phyloP scores from a whole-genome alignment of 1,140 invertebrate species.

The Nephotettix cincticeps region DNA sequence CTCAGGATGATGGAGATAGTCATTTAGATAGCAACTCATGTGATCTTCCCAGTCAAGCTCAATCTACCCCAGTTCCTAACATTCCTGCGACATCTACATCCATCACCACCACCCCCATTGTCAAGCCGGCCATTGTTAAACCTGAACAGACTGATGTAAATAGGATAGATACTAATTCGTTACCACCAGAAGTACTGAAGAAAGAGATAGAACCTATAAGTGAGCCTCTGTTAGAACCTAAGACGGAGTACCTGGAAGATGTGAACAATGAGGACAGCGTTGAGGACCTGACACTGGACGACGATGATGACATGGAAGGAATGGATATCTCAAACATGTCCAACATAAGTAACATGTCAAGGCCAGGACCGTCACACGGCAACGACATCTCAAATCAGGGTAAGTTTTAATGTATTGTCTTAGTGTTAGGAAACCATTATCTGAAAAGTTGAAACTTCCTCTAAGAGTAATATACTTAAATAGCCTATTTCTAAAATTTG shows the following conservation, averaged over 20 bases:
- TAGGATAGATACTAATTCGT: conserved; percentile 20
- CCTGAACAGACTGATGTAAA: not conserved
- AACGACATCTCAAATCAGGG: conserved; percentile 54
- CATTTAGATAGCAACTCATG: conserved; percentile 38
- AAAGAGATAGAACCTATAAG: conserved; percentile 40
- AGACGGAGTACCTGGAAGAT: conserved; percentile 73
- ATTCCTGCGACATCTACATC: conserved; percentile 39
- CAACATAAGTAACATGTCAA: conserved; percentile 47
- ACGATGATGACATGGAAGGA: conserved; percentile 66
- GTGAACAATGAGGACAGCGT: conserved; percentile 68
- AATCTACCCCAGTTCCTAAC: conserved; percentile 38
- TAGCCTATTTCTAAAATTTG: no score
- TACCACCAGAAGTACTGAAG: conserved; percentile 29
- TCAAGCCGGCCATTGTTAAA: conserved; percentile 17
- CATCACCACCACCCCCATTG: conserved; percentile 29
- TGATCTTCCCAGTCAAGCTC: conserved; percentile 40
- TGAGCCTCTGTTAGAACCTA: conserved; percentile 56
- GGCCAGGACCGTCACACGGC: conserved; percentile 52
- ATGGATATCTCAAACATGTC: conserved; percentile 37
- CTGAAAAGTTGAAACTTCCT: no score
- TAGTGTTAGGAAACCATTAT: no score
- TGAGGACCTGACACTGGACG: conserved; percentile 79
- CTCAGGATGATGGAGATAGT: conserved; percentile 36
- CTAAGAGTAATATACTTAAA: no score
- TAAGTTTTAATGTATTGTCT: conserved; percentile 43